These are phyloP conservation scores for Ormyrus labotus DNA, from an alignment of 2,888 invertebrate genomes.

Conservation along the genomic window DNA sequence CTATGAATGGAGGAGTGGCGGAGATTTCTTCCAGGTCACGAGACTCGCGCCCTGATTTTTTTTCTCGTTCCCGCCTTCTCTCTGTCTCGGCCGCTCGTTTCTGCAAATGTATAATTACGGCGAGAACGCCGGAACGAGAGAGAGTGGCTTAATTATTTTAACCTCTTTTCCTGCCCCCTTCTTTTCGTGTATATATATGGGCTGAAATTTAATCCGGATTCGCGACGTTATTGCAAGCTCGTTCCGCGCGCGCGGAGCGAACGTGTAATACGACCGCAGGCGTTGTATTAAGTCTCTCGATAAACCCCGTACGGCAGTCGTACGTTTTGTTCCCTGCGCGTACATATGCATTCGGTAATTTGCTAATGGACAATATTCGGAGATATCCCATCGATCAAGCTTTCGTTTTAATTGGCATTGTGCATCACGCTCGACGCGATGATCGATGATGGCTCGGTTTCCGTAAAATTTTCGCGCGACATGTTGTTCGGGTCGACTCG, in stretches of 20 bases:
- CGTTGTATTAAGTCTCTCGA: background rate
- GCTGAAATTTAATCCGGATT: too few relatives aligned
- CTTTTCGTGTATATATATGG: too few relatives aligned
- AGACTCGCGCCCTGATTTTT: constrained; percentile 27
- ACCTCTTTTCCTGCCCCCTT: background rate
- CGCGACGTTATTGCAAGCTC: too few relatives aligned
- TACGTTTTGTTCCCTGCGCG: too few relatives aligned
- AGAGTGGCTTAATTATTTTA: constrained; percentile 42
- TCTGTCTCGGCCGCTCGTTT: background rate
- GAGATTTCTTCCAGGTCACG: constrained; percentile 49
- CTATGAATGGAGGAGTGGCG: constrained; percentile 35
- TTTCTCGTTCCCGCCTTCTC: background rate
- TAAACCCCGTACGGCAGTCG: too few relatives aligned
- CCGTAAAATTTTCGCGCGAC: too few relatives aligned
- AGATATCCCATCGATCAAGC: too few relatives aligned
- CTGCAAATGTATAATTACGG: constrained; percentile 19
- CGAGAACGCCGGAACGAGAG: background rate
- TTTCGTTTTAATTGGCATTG: too few relatives aligned
- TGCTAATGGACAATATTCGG: background rate
- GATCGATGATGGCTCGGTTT: too few relatives aligned
- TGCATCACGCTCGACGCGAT: too few relatives aligned
- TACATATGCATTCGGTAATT: background rate
- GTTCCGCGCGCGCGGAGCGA: background rate
- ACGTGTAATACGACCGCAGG: too few relatives aligned
- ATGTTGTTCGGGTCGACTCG: too few relatives aligned